Base-by-base conservation (phyloP, 2,797 vertebrate species). In the Sebastes iracundus region DNA sequence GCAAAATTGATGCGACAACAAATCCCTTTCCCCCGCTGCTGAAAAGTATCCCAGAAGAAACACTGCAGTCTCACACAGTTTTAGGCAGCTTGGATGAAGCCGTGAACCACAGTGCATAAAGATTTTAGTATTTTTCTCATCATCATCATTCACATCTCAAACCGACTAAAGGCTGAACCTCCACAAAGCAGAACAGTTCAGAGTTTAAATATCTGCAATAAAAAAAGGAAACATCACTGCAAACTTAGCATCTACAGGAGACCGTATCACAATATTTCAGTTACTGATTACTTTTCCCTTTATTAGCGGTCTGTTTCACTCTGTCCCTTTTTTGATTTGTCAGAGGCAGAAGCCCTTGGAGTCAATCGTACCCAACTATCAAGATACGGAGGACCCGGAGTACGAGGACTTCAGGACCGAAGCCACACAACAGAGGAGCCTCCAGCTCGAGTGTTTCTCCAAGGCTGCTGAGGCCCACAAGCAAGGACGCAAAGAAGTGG, bases 351-450 rank as follows among this genome's bases (percentile, higher is more conserved):
- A 88, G 33, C 30, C 73, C 0, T 5, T 7, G 2, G 91, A 88
- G 52, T 46, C 25, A 1, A n/a, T 9, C 3, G 1, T 63, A 14
- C 5, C 23, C 0, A 27, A 88, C 49, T 98, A 97, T 89, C 98
- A 99, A 92, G 97, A 99, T 64, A 95, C 95, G 3, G 96, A 97
- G 56, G 97, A 97, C 87, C 98, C 98, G 4, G 95, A 97, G 25
- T 99, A 99, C 2, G 92, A 96, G 11, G 98, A 99, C 92, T 98
- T 98, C 83, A 95, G 98, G 90, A 97, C 97, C 0, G 98, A 99
- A 89, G 98, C 99, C 42, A 95, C 94, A 68, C 92, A 98, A 73
- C 97, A 99, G 92, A 97, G 95, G 46, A 94, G 87, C 6, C 96
- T 96, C 81, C 97, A 97, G 90, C 94, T 96, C 0, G 98, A 99